These are phyloP conservation scores for Jaculus jaculus DNA, from an alignment of 2,113 vertebrate species.

Conservation along the genomic window DNA sequence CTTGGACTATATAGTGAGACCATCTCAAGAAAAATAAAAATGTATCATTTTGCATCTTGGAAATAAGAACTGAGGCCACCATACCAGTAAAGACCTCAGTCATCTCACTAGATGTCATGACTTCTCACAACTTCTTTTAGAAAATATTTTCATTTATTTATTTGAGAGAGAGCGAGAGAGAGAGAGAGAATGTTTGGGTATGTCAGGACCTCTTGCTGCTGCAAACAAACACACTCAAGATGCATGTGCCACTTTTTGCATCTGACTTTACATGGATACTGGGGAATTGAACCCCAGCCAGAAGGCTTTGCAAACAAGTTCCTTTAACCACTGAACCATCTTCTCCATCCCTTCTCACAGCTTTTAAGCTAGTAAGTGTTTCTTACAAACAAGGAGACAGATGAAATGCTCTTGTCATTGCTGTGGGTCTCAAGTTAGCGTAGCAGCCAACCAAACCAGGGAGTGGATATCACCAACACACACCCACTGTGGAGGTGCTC, in stretches of 20 bases:
- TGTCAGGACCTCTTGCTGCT: no score
- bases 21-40: neutral
- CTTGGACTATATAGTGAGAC: no score
- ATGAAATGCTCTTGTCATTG: neutral
- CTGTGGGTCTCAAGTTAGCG: neutral
- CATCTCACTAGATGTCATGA: neutral
- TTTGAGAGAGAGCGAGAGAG: no score
- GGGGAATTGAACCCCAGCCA: no score
- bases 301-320: no score
- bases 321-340: neutral
- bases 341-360: no score
- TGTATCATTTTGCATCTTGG: neutral
- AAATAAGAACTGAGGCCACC: neutral
- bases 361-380: neutral
- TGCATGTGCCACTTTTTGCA: no score
- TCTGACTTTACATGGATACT: no score
- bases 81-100: neutral
- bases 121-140: neutral
- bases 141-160: no score
- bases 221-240: no score
- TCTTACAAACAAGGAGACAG: neutral
- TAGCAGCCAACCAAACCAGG: no score
- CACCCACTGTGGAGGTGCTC: neutral
- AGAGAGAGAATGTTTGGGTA: no score
- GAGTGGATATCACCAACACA: neutral